These are phyloP conservation scores for Gasterosteus nipponicus DNA, from an alignment of 2,113 vertebrate genomes.

Conservation along the genomic window DNA sequence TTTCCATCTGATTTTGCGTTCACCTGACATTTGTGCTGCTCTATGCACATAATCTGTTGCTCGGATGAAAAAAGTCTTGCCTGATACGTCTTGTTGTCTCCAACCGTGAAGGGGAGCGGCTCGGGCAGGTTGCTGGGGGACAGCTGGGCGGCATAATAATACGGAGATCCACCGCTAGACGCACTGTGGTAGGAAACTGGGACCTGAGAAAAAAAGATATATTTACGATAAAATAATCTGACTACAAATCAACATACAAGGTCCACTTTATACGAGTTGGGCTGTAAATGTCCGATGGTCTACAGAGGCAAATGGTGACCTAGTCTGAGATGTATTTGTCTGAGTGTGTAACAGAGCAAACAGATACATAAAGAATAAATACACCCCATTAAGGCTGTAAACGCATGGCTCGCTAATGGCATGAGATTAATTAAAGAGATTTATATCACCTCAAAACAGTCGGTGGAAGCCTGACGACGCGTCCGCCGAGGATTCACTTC, in stretches of 20 bases:
- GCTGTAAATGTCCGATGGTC: background rate
- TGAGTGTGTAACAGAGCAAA: background rate
- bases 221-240: background rate
- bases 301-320: background rate
- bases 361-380: background rate
- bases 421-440: conserved; percentile 19
- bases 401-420: background rate
- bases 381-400: background rate
- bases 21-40: background rate
- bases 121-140: conserved; percentile 92
- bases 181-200: conserved; percentile 91
- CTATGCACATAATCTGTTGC: background rate
- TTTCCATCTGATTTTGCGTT: conserved; percentile 16
- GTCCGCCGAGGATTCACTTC: conserved; percentile 90
- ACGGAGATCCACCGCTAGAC: conserved; percentile 86
- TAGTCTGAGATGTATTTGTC: background rate
- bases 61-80: conserved; percentile 44
- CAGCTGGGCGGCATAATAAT: conserved; percentile 96
- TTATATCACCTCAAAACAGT: conserved; percentile 88
- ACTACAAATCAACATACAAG: background rate
- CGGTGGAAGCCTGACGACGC: conserved; percentile 88
- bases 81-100: conserved; percentile 96
- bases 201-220: conserved; percentile 64
- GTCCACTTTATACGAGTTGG: background rate
- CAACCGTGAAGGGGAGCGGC: conserved; percentile 94